Evolutionary conservation across 2,888 invertebrate species (phyloP).

Genomic region (Hydrotaea cyrtoneurina): DNA sequence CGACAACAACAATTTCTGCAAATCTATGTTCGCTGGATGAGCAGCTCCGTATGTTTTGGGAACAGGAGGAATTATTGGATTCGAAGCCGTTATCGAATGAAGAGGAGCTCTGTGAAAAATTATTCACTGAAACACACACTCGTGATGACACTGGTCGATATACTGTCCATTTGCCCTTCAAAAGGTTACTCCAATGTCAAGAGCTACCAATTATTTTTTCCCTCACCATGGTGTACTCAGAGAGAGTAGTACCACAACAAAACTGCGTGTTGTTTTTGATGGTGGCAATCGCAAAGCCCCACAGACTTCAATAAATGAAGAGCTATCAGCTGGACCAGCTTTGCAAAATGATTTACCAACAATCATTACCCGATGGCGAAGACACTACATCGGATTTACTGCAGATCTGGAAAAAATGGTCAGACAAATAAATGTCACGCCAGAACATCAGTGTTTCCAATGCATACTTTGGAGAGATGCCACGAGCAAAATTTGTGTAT

Average conservation of each 20-base stretch:
- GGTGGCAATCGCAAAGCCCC: slow-evolving; percentile 36
- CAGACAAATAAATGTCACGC: slow-evolving; percentile 39
- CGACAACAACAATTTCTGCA: background rate
- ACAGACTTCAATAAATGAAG: slow-evolving; percentile 43
- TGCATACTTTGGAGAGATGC: slow-evolving; percentile 40
- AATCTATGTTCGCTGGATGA: slow-evolving; percentile 44
- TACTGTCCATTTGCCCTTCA: slow-evolving; percentile 44
- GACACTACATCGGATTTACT: slow-evolving; percentile 36
- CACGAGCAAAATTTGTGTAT: slow-evolving; percentile 31
- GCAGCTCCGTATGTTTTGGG: slow-evolving; percentile 47
- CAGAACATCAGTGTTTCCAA: slow-evolving; percentile 44
- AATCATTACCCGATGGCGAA: slow-evolving; percentile 31
- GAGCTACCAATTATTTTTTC: slow-evolving; percentile 33
- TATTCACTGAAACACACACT: slow-evolving; percentile 30
- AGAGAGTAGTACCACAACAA: slow-evolving; percentile 53
- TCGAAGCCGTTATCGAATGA: background rate
- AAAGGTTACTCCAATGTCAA: slow-evolving; percentile 25
- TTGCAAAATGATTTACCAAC: slow-evolving; percentile 45
- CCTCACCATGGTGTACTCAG: slow-evolving; percentile 48
- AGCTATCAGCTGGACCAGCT: slow-evolving; percentile 39
- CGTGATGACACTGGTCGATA: slow-evolving; percentile 38
- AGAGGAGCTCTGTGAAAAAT: slow-evolving; percentile 37
- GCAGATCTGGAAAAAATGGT: slow-evolving; percentile 59
- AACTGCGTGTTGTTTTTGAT: slow-evolving; percentile 49
- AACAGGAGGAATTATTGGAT: slow-evolving; percentile 48